Percentiles rank a stretch among this genome's conserved stretches.
These are phyloP conservation scores for Danio kyathit DNA, from an alignment of 2,797 vertebrate species.

Conservation along the genomic window DNA sequence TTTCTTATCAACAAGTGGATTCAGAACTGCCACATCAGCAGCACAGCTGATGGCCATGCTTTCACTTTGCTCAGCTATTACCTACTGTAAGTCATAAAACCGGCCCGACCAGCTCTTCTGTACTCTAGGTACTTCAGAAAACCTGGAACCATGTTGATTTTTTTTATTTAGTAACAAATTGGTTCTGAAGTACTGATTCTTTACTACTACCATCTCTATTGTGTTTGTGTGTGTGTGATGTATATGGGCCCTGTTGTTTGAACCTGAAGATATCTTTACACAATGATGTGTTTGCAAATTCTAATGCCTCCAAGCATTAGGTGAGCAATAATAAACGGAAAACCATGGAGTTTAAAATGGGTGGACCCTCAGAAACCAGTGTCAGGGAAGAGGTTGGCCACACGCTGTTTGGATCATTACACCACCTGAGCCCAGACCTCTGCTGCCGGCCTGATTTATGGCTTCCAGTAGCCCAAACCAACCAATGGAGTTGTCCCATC, in stretches of 20 bases:
- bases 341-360: conserved; percentile 72
- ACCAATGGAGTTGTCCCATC: conserved; percentile 78
- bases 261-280: conserved; percentile 62
- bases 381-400: conserved; percentile 76
- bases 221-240: too few species aligned
- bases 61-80: too few species aligned
- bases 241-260: conserved; percentile 49
- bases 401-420: conserved; percentile 85
- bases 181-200: too few species aligned
- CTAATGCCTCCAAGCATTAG: conserved; percentile 54
- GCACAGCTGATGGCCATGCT: too few species aligned
- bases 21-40: too few species aligned
- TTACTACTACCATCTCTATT: conserved; percentile 11
- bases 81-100: too few species aligned
- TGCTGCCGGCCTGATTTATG: conserved; percentile 82
- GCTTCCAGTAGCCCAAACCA: conserved; percentile 75
- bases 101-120: too few species aligned
- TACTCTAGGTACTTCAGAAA: too few species aligned
- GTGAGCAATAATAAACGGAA: conserved; percentile 73
- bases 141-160: too few species aligned
- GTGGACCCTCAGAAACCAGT: conserved; percentile 79
- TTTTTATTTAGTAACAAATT: too few species aligned
- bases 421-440: conserved; percentile 79
- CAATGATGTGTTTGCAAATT: conserved; percentile 64
- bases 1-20: too few species aligned